Base-by-base conservation (phyloP, 2,797 vertebrate genomes). In the Microhierax caerulescens region DNA sequence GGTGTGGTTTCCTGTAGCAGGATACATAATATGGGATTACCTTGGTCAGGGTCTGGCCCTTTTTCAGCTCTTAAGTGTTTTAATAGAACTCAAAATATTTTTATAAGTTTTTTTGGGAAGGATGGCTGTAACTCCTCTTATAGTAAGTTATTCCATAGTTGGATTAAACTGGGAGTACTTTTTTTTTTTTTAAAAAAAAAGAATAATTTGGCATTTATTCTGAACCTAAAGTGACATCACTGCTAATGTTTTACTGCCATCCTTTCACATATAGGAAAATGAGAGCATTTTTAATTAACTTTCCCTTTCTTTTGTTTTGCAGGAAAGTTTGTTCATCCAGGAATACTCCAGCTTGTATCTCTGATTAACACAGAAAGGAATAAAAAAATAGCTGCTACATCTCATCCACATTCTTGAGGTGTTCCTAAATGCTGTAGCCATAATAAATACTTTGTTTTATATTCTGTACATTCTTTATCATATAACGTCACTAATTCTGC, bases 261-360 rank as follows among this genome's bases (percentile, higher is more conserved):
- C 34, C 14, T 88, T 81, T 93, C 25, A 70, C 19, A 47, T 5
- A 1, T 5, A 47, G 57, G 27, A 69, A 82, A 81, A 67, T 28
- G 5, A 77, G n/a, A 74, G 32, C 30, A n/a, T 77, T 88, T 88
- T 88, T 39, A 57, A 80, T 68, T 83, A 85, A 96, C 37, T 79
- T 94, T n/a, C 27, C 11, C 10, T 82, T 57, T 96, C 53, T 89
- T 93, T 95, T 96, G 6, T 90, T 93, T 97, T 97, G 25, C 97
- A 99, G 99, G 99, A 54, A 98, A 98, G 93, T 99, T 99, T 97
- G 98, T 97, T 74, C 99, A 99, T 78, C 99, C 99, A 24, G 99
- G 99, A 74, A 98, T 99, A 84, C 95, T 99, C 48, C 98, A 98
- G 93, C 97, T 99, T 72, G 97, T 99, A 75, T 97, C 98, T 91